phyloP scores from a whole-genome alignment of 2,888 invertebrate species.

The Sarcophaga caerulescens region DNA sequence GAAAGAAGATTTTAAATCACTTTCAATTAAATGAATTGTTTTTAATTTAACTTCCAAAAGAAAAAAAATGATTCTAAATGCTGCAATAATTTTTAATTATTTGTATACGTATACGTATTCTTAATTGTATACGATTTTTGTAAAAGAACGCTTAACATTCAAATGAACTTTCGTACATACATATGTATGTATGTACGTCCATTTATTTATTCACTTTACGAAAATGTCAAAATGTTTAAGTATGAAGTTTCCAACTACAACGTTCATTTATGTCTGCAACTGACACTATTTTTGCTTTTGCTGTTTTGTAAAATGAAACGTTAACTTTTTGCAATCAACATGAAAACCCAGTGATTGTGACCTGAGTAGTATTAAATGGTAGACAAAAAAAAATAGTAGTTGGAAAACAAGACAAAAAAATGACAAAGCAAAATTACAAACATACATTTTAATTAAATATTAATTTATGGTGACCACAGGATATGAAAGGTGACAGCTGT shows the following conservation, averaged over 20 bases:
- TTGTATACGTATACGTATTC: no score
- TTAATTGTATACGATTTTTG: background rate
- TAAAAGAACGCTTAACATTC: background rate
- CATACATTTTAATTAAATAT: constrained; percentile 55
- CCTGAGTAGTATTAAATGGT: constrained; percentile 6
- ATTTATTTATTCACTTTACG: background rate
- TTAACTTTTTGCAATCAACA: constrained; percentile 28
- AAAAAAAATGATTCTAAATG: no score
- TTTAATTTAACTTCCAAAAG: no score
- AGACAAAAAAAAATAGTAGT: background rate
- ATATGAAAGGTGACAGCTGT: constrained; percentile 24
- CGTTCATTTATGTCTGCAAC: constrained; percentile 25
- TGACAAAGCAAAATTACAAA: background rate
- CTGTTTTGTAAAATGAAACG: background rate
- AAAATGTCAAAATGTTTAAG: background rate
- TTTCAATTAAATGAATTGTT: no score
- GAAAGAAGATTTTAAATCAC: no score
- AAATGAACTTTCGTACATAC: no score
- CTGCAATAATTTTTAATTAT: background rate
- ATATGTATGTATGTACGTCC: no score
- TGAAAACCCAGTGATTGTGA: constrained; percentile 21
- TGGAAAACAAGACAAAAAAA: background rate
- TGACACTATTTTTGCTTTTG: constrained; percentile 36
- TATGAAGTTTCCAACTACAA: constrained; percentile 4
- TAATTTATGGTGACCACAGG: constrained; percentile 28